Evolutionary conservation across 2,888 invertebrate genomes (phyloP).

Genomic region (Brachyptera putata): DNA sequence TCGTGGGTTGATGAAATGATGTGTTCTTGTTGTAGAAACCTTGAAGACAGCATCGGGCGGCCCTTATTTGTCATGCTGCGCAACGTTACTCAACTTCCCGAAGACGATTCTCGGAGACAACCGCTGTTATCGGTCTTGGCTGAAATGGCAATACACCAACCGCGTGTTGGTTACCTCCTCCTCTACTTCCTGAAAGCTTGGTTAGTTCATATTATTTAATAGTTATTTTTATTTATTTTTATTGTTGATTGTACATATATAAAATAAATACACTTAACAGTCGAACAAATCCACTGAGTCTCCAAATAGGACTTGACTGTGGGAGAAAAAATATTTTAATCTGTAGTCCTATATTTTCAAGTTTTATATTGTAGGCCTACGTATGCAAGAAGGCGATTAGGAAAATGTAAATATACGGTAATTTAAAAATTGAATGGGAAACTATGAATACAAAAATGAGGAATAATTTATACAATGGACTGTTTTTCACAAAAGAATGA

Average conservation of each 20-base stretch:
- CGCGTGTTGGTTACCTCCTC: slow-evolving; percentile 73
- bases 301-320: too few species aligned
- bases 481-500: too few species aligned
- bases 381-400: too few species aligned
- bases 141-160: slow-evolving; percentile 62
- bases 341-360: too few species aligned
- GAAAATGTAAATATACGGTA: too few species aligned
- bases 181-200: slow-evolving; percentile 59
- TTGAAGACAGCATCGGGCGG: slow-evolving; percentile 73
- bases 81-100: slow-evolving; percentile 67
- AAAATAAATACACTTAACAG: too few species aligned
- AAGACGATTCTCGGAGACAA: slow-evolving; percentile 72
- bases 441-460: too few species aligned
- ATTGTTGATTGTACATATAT: slow-evolving; percentile 39
- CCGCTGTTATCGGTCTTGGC: slow-evolving; percentile 73
- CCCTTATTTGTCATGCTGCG: slow-evolving; percentile 86
- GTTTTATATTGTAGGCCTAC: too few species aligned
- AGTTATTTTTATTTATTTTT: not conserved
- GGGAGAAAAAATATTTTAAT: too few species aligned
- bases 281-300: too few species aligned
- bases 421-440: too few species aligned
- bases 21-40: slow-evolving; percentile 42
- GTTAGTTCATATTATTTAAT: slow-evolving; percentile 38
- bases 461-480: too few species aligned
- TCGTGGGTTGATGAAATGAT: not conserved